Evolutionary conservation across 2,888 invertebrate genomes (phyloP).

Genomic region (Ganaspis brasiliensis): DNA sequence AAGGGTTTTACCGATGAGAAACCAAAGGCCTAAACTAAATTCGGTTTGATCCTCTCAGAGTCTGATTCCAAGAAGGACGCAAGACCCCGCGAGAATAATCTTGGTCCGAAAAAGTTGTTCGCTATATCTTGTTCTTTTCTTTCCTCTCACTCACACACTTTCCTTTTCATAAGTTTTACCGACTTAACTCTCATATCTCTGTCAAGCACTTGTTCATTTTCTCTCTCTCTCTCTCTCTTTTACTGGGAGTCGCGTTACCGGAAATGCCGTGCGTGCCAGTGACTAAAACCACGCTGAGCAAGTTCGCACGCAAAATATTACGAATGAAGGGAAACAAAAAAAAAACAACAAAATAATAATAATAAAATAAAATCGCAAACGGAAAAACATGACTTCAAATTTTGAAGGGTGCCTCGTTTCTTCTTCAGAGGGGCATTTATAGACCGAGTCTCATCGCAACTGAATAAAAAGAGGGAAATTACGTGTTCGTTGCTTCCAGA

Average conservation of each 20-base stretch:
- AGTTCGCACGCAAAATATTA: conserved; percentile 64
- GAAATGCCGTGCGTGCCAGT: conserved; percentile 77
- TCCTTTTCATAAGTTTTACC: conserved; percentile 5
- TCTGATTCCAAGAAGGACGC: conserved; percentile 59
- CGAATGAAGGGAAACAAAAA: conserved; percentile 52
- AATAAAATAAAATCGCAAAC: conserved; percentile 31
- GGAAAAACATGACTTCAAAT: conserved; percentile 39
- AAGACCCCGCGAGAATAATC: conserved; percentile 53
- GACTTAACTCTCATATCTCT: conserved; percentile 14
- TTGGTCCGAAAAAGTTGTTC: conserved; percentile 58
- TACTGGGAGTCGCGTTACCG: conserved; percentile 73
- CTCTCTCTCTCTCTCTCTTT: conserved; percentile 59
- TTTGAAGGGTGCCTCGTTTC: conserved; percentile 11
- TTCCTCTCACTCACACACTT: conserved; percentile 55
- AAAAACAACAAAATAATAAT: background rate
- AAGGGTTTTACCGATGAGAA: conserved; percentile 50
- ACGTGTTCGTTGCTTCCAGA: conserved; percentile 30
- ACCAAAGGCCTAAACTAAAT: conserved; percentile 69
- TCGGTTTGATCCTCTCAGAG: conserved; percentile 59
- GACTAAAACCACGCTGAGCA: conserved; percentile 58
- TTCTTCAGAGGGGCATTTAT: background rate
- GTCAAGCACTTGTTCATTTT: conserved; percentile 52
- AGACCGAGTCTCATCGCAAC: conserved; percentile 7
- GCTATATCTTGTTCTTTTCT: conserved; percentile 32
- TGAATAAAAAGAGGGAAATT: conserved; percentile 31